Conservation (phyloP, 2,797 vertebrate species). For the Xerus rutilus region DNA sequence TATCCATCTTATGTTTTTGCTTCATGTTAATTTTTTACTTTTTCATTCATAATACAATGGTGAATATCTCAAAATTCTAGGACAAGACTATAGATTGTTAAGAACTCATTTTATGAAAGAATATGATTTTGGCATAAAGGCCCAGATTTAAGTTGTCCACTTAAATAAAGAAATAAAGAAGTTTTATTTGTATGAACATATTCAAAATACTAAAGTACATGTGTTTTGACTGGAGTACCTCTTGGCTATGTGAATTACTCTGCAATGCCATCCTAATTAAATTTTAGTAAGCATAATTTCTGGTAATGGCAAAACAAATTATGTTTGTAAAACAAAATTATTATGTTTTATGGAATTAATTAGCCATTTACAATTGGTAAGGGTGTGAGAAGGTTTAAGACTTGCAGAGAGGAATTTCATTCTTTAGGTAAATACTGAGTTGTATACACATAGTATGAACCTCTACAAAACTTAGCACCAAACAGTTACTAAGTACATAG, state of each 20-base stretch:
- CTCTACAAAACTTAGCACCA: neutral
- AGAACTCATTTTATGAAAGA: neutral
- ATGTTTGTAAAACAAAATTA: no score
- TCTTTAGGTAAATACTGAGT: neutral
- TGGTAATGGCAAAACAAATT: neutral
- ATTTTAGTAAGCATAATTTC: conserved; percentile 2
- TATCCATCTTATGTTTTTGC: no score
- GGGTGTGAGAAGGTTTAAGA: neutral
- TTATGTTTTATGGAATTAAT: conserved; percentile 60
- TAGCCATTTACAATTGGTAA: neutral
- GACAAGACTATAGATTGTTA: neutral
- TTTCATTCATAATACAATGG: neutral
- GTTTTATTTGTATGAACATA: neutral
- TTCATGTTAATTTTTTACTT: neutral
- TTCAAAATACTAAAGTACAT: neutral
- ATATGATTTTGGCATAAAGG: neutral
- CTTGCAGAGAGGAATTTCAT: neutral
- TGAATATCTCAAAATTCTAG: neutral
- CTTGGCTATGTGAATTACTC: neutral
- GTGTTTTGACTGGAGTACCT: neutral
- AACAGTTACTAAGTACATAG: no score
- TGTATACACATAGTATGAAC: neutral
- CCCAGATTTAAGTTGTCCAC: neutral
- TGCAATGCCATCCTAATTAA: neutral
- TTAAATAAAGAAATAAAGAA: neutral